phyloP scores from a whole-genome alignment of 2,888 invertebrate species.

The Drosophila koepferae region DNA sequence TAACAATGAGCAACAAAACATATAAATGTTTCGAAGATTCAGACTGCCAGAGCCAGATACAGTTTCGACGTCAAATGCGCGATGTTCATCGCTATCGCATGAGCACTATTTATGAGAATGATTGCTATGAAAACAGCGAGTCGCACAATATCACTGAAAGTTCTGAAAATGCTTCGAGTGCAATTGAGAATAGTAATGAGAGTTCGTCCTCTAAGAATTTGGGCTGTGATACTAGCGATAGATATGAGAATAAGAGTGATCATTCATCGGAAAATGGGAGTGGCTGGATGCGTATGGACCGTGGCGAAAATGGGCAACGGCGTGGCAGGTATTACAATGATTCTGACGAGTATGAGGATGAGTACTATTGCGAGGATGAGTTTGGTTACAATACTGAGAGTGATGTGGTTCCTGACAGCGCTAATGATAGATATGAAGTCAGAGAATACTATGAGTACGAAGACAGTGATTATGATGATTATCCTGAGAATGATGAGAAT shows the following conservation, averaged over 20 bases:
- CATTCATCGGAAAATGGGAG: too few relatives aligned
- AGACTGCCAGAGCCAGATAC: not conserved
- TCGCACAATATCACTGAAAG: not conserved
- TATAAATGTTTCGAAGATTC: not conserved
- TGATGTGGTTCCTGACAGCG: not conserved
- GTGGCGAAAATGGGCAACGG: not conserved
- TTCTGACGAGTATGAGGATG: not conserved
- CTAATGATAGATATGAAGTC: not conserved
- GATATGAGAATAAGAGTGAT: not conserved
- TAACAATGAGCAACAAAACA: not conserved
- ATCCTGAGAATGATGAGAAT: not conserved
- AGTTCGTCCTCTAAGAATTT: not conserved
- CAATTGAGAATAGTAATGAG: not conserved
- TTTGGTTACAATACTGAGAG: too few relatives aligned
- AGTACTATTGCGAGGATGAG: not conserved
- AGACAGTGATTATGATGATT: not conserved
- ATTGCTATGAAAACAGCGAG: not conserved
- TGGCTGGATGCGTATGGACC: too few relatives aligned
- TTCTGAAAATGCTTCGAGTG: not conserved
- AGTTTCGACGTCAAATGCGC: not conserved
- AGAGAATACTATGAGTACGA: not conserved
- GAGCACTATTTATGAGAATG: not conserved
- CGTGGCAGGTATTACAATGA: not conserved
- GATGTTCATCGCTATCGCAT: not conserved
- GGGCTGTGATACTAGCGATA: not conserved